These are phyloP conservation scores for Psittacula derbiana DNA, from an alignment of 2,797 vertebrate genomes.

Conservation along the genomic window DNA sequence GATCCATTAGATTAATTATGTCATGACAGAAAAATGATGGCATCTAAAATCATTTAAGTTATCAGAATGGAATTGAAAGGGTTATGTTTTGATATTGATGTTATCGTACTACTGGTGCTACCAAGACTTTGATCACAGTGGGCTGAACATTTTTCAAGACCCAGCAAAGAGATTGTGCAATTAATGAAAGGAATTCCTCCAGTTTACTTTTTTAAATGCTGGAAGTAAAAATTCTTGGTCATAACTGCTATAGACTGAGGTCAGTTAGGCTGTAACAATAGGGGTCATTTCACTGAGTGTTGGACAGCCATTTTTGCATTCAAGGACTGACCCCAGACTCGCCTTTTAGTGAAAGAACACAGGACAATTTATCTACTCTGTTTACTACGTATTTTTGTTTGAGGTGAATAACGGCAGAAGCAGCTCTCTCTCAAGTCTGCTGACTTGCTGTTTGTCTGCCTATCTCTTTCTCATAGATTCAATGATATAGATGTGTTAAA, in stretches of 20 bases:
- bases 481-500: not conserved
- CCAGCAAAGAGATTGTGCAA: not conserved
- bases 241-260: not conserved
- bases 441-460: not conserved
- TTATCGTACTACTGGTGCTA: not conserved
- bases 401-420: not conserved
- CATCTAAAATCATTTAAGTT: not conserved
- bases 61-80: not conserved
- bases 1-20: not conserved
- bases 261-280: not conserved
- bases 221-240: not conserved
- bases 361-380: not conserved
- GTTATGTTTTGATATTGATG: not conserved
- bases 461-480: not conserved
- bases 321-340: not conserved
- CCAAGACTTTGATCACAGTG: not conserved
- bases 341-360: not conserved
- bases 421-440: not conserved
- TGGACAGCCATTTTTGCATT: not conserved
- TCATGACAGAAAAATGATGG: not conserved
- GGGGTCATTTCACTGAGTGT: not conserved
- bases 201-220: not conserved
- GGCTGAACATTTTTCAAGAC: not conserved
- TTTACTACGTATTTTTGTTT: not conserved
- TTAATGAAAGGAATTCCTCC: not conserved